These are phyloP conservation scores for Adelosebastes latens DNA, from an alignment of 2,797 vertebrate genomes.

Conservation along the genomic window DNA sequence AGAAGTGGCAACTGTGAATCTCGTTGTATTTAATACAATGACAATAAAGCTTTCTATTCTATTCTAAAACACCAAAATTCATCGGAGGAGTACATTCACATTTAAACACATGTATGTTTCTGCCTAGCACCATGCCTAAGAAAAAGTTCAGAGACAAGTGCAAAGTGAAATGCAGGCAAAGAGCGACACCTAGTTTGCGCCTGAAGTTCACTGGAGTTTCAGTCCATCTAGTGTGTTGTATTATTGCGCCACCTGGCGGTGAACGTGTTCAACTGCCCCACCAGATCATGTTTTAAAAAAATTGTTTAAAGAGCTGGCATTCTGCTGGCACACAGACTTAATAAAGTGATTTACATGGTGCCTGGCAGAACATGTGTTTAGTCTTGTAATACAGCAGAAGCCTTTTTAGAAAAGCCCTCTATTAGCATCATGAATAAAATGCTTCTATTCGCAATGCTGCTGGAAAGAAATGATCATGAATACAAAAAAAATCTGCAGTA, in stretches of 20 bases:
- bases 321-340: neutral
- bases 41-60: too few relatives aligned
- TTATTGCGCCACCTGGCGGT: slow-evolving; percentile 47
- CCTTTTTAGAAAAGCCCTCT: neutral
- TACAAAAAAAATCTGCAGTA: neutral
- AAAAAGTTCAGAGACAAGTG: neutral
- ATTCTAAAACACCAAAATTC: neutral
- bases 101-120: neutral
- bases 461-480: neutral
- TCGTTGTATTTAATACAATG: too few relatives aligned
- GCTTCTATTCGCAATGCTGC: neutral
- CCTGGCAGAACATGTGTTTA: neutral
- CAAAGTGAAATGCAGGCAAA: neutral
- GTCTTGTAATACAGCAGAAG: neutral
- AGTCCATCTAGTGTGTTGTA: neutral
- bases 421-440: neutral
- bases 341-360: neutral
- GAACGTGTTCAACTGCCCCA: rapidly evolving
- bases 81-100: neutral
- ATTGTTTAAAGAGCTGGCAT: neutral
- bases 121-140: neutral
- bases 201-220: too few relatives aligned
- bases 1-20: too few relatives aligned
- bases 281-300: neutral
- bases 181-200: slow-evolving; percentile 47